Conservation (phyloP, 2,797 vertebrate genomes). For the Pseudocheirus occidentalis region DNA sequence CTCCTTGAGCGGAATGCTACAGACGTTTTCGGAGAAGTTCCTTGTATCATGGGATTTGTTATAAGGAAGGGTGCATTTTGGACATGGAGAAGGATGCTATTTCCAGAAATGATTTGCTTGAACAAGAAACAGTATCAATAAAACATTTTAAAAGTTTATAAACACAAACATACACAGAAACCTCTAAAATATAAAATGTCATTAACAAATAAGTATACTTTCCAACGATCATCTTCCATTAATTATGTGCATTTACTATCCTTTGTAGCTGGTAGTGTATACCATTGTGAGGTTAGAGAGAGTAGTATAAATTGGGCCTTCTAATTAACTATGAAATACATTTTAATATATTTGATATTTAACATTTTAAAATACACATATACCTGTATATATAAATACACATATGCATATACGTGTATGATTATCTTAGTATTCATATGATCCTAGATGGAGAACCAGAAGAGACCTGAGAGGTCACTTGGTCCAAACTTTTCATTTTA, state of each 20-base stretch:
- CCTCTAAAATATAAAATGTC: background rate
- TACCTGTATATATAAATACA: background rate
- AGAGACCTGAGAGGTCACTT: background rate
- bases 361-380: background rate
- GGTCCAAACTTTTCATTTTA: background rate
- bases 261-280: background rate
- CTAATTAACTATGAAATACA: background rate
- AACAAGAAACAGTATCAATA: background rate
- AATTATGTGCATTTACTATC: background rate
- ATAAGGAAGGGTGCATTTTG: background rate
- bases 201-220: background rate
- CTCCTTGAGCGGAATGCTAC: background rate
- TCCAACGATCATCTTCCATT: background rate
- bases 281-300: background rate
- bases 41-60: background rate
- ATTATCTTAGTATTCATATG: background rate
- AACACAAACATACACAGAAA: background rate
- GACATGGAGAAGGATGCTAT: background rate
- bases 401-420: background rate
- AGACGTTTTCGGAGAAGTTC: background rate
- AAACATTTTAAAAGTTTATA: background rate
- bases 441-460: background rate
- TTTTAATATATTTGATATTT: background rate
- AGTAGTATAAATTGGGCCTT: background rate
- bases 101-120: background rate